Evolutionary conservation across 2,113 vertebrate genomes (phyloP), one percentile per base, ranked within the genome.

Genomic region (Hoplias malabaricus): DNA sequence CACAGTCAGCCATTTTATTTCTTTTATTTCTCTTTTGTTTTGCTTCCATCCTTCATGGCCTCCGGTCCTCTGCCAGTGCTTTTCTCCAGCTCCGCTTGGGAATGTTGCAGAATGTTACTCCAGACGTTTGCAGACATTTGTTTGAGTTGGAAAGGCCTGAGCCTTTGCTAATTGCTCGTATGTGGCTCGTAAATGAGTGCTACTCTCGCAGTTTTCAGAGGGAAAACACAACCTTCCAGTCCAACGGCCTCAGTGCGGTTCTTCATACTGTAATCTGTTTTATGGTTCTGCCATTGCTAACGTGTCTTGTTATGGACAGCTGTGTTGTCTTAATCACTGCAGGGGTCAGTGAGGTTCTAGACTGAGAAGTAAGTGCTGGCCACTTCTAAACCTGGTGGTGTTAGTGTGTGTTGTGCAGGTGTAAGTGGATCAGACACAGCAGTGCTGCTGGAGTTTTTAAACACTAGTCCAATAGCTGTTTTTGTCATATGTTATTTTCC

Each of bases 151-250:
- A 75, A 23, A 23, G 2, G 19, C 19, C 50, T 9, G 19, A 34
- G 38, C 56, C 43, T 65, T 42, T 75, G 27, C 31, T 69, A 40
- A 74, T 50, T 75, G 29, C 66, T n/a, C 56, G 54, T 36, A 54
- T 27, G 70, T 33, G 21, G 13, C 40, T 79, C 53, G 21, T 21
- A 50, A 57, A 53, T 19, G 63, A 16, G 16, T 11, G 59, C 59
- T 36, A 21, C 31, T 63, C 33, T 36, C 4, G 71, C 42, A 53
- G 31, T 40, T 61, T 68, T 69, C 66, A 36, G 53, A 46, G 31
- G 25, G 14, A 48, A 33, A 63, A 43, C 33, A 9, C 59, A 75
- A 61, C 65, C 2, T 43, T 65, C 42, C 2, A 19, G 25, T 57
- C 29, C 54, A 76, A 42, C 16, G 46, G 46, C 25, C 27, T 29